These are phyloP conservation scores for Drosophila busckii DNA, from an alignment of 1,140 invertebrate genomes.

Conservation along the genomic window DNA sequence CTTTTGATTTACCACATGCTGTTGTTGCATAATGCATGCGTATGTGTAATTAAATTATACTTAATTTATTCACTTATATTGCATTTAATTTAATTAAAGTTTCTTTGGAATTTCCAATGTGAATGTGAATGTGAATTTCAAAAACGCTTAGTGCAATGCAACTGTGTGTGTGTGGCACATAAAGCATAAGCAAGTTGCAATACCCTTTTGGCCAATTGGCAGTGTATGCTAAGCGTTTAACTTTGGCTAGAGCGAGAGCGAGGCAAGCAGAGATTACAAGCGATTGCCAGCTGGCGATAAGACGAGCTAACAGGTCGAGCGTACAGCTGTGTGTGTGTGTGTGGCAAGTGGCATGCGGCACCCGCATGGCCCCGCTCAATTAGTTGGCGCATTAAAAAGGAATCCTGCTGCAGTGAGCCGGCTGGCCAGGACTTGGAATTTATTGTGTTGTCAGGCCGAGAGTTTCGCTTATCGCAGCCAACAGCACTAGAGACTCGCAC, in stretches of 20 bases:
- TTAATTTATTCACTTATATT: too few species aligned
- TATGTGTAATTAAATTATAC: too few species aligned
- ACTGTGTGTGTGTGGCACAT: too few species aligned
- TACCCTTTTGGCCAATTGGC: conserved; percentile 11
- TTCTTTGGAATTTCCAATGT: too few species aligned
- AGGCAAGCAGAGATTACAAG: conserved; percentile 53
- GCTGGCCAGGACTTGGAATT: conserved; percentile 44
- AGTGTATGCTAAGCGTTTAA: conserved; percentile 10
- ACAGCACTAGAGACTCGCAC: conserved; percentile 5
- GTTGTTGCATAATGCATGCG: too few species aligned
- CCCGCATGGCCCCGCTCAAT: conserved; percentile 45
- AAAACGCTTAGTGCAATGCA: too few species aligned
- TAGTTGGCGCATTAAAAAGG: conserved; percentile 69
- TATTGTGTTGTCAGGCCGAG: conserved; percentile 50
- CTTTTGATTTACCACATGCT: too few species aligned
- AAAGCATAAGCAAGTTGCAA: conserved; percentile 5
- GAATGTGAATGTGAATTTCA: too few species aligned
- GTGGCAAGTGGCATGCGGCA: background rate
- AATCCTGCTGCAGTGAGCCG: conserved; percentile 31
- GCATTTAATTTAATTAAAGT: too few species aligned
- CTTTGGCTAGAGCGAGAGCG: conserved; percentile 23
- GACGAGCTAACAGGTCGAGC: conserved; percentile 19
- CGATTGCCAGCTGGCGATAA: conserved; percentile 59
- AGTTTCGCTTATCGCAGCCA: conserved; percentile 51
- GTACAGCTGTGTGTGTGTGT: background rate